Base-by-base conservation (phyloP, 2,113 vertebrate species). In the Petroica traversi region DNA sequence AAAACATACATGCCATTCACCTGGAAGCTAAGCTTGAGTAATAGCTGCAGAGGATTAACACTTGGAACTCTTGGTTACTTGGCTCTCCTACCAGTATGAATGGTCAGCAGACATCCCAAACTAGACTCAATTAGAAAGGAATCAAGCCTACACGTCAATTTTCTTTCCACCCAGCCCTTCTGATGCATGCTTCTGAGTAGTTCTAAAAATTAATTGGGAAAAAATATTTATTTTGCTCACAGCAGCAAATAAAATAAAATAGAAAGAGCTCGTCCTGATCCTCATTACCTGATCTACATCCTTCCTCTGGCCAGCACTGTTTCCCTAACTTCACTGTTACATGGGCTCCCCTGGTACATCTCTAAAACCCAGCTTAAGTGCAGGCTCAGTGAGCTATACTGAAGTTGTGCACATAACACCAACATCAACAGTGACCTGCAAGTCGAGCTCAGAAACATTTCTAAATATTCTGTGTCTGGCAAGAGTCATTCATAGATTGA, bases 21-120 rank as follows among this genome's bases (percentile, higher is more conserved):
- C 31, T 54, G 28, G n/a, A 85, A 80, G 36, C 5, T 62, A 66
- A 89, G 7, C 12, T 41, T 34, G 19, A 84, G 34, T 18, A 74
- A 67, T 0, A 81, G 33, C 29, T 33, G 31, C 38, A 62, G 51
- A 92, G 20, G 19, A 82, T 66, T 85, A 78, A 68, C 13, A 55
- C 31, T 48, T 57, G 24, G 22, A 48, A 51, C 14, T 54, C 57
- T 58, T 23, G 11, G 11, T 69, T 54, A 46, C 6, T 61, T 49
- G 34, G 38, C 26, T 66, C 9, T 58, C 0, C 0, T 41, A 74
- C 20, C 0, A 0, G 23, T 8, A 9, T 28, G 18, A 58, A 66
- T 14, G 10, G 67, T 23, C 24, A 73, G 36, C 51, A 49, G 15
- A 41, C 66, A 93, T 79, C 36, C 17, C 66, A 76, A 80, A 66